These are phyloP conservation scores for Odontamblyopus rebecca DNA, from an alignment of 2,797 vertebrate genomes.

Conservation along the genomic window DNA sequence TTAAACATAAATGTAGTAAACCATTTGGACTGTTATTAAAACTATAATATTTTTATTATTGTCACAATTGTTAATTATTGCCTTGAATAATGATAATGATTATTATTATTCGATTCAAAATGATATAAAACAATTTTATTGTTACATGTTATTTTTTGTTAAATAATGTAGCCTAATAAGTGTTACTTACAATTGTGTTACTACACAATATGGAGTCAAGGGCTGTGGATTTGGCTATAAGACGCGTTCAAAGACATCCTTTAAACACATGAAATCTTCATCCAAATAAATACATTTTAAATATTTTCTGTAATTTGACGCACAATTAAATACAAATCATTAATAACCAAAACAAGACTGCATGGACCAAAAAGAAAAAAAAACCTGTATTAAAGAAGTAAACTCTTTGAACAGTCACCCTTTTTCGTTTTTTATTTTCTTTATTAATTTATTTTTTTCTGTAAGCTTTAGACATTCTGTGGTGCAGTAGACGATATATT, in stretches of 20 bases:
- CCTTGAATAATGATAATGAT: background rate
- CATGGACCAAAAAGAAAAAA: background rate
- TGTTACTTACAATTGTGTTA: background rate
- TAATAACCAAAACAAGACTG: background rate
- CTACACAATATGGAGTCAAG: background rate
- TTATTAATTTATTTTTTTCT: slow-evolving; percentile 1
- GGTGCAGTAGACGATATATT: slow-evolving; percentile 66
- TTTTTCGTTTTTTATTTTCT: slow-evolving; percentile 22
- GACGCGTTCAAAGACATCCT: background rate
- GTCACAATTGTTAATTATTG: background rate
- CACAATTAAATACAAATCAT: background rate
- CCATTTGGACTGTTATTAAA: background rate
- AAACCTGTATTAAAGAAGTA: slow-evolving; percentile 9
- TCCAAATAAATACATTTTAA: background rate
- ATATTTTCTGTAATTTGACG: background rate
- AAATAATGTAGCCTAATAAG: background rate
- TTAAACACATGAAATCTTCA: background rate
- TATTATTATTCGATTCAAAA: background rate
- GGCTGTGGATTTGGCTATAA: background rate
- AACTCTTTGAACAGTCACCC: background rate
- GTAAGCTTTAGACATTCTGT: slow-evolving; percentile 42
- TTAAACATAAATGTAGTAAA: background rate
- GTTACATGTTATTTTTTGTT: background rate
- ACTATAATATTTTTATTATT: background rate
- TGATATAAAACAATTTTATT: background rate